phyloP scores from a whole-genome alignment of 2,888 invertebrate species.

The Drosophila mercatorum region DNA sequence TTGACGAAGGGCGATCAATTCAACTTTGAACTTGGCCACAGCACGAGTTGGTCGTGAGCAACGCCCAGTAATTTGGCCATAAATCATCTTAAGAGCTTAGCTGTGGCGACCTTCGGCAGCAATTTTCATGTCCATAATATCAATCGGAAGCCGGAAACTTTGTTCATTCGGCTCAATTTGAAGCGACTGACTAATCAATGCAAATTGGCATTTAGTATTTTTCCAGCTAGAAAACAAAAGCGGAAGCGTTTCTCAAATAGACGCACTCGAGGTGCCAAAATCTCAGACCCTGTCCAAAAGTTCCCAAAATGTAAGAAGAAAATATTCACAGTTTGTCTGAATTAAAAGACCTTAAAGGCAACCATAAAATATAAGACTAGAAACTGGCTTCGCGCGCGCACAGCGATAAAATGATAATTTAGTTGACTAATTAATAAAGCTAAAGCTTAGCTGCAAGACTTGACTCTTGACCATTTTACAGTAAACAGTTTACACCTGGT shows the following conservation, averaged over 20 bases:
- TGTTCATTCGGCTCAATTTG: background rate
- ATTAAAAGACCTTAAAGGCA: slow-evolving; percentile 3
- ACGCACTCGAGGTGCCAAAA: slow-evolving; percentile 40
- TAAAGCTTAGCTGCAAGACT: background rate
- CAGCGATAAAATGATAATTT: slow-evolving; percentile 32
- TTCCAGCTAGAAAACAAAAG: slow-evolving; percentile 43
- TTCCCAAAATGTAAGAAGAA: slow-evolving; percentile 20
- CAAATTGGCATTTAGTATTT: slow-evolving; percentile 42
- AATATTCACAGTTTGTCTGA: slow-evolving; percentile 16
- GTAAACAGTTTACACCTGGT: slow-evolving; percentile 30
- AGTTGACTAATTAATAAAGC: slow-evolving; percentile 41
- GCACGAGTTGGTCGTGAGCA: slow-evolving; percentile 18
- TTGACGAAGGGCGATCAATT: slow-evolving; percentile 40
- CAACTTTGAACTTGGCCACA: slow-evolving; percentile 53
- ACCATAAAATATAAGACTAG: slow-evolving; percentile 1
- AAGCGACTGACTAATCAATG: slow-evolving; percentile 48
- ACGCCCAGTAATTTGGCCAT: slow-evolving; percentile 49
- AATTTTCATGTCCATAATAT: slow-evolving; percentile 61
- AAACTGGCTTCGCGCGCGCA: slow-evolving; percentile 18
- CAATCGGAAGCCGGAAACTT: slow-evolving; percentile 63
- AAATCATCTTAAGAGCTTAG: slow-evolving; percentile 54
- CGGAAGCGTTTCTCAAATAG: slow-evolving; percentile 32
- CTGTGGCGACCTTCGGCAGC: slow-evolving; percentile 43
- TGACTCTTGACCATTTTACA: slow-evolving; percentile 32
- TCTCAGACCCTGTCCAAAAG: slow-evolving; percentile 44